These are phyloP conservation scores for Brachyistius frenatus DNA, from an alignment of 2,113 vertebrate genomes.

Conservation along the genomic window DNA sequence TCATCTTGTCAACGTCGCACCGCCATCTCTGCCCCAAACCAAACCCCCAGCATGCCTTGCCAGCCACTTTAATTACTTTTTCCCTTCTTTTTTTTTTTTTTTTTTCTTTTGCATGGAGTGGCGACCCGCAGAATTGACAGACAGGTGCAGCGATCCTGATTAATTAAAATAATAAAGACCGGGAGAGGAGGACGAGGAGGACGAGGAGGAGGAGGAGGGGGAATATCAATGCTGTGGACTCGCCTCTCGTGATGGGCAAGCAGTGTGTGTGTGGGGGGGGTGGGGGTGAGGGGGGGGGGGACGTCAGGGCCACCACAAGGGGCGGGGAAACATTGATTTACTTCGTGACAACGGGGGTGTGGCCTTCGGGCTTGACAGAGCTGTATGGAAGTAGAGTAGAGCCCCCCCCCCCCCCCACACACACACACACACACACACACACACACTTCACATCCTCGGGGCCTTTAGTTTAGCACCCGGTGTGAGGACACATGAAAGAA, in stretches of 20 bases:
- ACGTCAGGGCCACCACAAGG: conserved; percentile 47
- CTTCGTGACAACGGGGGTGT: conserved; percentile 69
- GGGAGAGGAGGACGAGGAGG: conserved; percentile 44
- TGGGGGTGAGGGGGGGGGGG: conserved; percentile 26
- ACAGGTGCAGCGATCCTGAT: conserved; percentile 81
- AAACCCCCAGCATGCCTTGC: conserved; percentile 79
- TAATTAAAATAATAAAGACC: conserved; percentile 84
- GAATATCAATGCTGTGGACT: conserved; percentile 63
- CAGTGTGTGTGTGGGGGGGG: not conserved
- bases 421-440: no score
- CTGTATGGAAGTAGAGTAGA: conserved; percentile 2
- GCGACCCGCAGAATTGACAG: conserved; percentile 75
- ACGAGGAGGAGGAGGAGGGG: not conserved
- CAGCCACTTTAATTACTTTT: conserved; percentile 82
- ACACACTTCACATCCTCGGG: conserved; percentile 51
- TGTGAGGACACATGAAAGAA: conserved; percentile 24
- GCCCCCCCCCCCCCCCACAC: no score
- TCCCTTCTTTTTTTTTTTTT: conserved; percentile 22
- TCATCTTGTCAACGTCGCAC: conserved; percentile 78
- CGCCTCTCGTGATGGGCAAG: conserved; percentile 61
- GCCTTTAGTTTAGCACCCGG: conserved; percentile 40
- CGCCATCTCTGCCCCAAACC: conserved; percentile 74
- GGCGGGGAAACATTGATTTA: conserved; percentile 79
- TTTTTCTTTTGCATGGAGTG: conserved; percentile 51
- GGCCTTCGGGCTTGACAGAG: conserved; percentile 74